phyloP scores from a whole-genome alignment of 2,113 vertebrate species.

The Sceloporus undulatus region DNA sequence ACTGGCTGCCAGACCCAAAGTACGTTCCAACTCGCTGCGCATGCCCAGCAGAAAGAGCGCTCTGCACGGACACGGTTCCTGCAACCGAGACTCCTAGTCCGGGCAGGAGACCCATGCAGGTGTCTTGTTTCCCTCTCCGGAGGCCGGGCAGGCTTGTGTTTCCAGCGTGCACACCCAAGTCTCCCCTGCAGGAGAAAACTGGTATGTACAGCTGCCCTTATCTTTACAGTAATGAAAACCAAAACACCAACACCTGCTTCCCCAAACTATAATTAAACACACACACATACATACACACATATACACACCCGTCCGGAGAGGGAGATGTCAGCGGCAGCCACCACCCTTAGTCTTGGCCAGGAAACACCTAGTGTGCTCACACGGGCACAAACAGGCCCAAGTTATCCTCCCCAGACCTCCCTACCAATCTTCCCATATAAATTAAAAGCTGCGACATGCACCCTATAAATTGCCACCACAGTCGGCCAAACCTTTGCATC shows the following conservation, averaged over 20 bases:
- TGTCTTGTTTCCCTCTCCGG: not conserved
- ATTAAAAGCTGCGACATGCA: not conserved
- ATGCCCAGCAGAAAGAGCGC: not conserved
- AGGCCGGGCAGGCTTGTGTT: not conserved
- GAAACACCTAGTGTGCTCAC: constrained; percentile 6
- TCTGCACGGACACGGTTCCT: not conserved
- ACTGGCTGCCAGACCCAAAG: not conserved
- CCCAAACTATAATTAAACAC: constrained; percentile 18
- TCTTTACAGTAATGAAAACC: constrained; percentile 9
- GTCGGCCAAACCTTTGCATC: too few relatives aligned
- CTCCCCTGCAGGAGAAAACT: constrained; percentile 14
- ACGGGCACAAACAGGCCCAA: not conserved
- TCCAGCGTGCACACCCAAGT: not conserved
- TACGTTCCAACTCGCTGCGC: not conserved
- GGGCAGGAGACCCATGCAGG: not conserved
- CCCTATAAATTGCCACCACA: not conserved
- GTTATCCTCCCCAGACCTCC: too few relatives aligned
- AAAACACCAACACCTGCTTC: constrained; percentile 65
- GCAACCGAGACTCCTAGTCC: not conserved
- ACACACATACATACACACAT: not conserved
- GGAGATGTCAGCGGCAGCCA: not conserved
- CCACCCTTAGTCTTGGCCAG: not conserved
- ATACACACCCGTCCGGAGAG: not conserved
- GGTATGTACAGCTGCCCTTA: constrained; percentile 11
- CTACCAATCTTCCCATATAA: not conserved